These are phyloP conservation scores for Dilophus febrilis DNA, from an alignment of 2,888 invertebrate species.

Conservation along the genomic window DNA sequence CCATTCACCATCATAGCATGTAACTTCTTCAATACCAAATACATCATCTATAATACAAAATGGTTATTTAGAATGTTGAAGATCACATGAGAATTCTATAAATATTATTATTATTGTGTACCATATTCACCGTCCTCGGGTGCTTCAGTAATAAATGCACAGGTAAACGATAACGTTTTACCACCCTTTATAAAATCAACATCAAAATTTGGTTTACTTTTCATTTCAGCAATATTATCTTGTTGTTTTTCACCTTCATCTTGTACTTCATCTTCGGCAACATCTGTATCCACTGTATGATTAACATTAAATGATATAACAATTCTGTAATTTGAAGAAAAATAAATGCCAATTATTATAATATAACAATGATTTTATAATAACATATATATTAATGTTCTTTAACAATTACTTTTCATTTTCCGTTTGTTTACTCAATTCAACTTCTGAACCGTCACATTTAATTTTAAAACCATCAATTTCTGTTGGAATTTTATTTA, in stretches of 20 bases:
- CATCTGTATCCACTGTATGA: slow-evolving; percentile 78
- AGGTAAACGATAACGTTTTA: slow-evolving; percentile 66
- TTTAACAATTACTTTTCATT: slow-evolving; percentile 46
- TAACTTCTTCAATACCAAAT: slow-evolving; percentile 86
- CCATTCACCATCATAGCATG: slow-evolving; percentile 75
- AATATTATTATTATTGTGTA: slow-evolving; percentile 16
- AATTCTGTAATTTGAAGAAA: too few relatives aligned
- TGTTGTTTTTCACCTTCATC: slow-evolving; percentile 36
- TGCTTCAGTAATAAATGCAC: slow-evolving; percentile 55
- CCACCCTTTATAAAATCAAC: slow-evolving; percentile 67
- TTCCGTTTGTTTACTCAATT: slow-evolving; percentile 51
- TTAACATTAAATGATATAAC: slow-evolving; percentile 80
- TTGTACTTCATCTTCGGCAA: slow-evolving; percentile 47
- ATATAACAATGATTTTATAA: not conserved
- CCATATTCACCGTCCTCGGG: slow-evolving; percentile 56
- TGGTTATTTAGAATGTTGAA: not conserved
- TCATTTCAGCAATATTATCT: slow-evolving; percentile 64
- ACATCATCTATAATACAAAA: slow-evolving; percentile 54
- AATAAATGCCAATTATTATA: too few relatives aligned
- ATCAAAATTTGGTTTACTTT: slow-evolving; percentile 81
- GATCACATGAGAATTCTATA: slow-evolving; percentile 14
- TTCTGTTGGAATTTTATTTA: slow-evolving; percentile 53
- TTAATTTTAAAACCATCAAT: slow-evolving; percentile 69
- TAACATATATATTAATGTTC: not conserved
- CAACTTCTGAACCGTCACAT: slow-evolving; percentile 69